Percentiles rank a stretch among this genome's conserved stretches.
Evolutionary conservation across 2,888 invertebrate genomes (phyloP).

Genomic region (Ichneumoninae sp.): DNA sequence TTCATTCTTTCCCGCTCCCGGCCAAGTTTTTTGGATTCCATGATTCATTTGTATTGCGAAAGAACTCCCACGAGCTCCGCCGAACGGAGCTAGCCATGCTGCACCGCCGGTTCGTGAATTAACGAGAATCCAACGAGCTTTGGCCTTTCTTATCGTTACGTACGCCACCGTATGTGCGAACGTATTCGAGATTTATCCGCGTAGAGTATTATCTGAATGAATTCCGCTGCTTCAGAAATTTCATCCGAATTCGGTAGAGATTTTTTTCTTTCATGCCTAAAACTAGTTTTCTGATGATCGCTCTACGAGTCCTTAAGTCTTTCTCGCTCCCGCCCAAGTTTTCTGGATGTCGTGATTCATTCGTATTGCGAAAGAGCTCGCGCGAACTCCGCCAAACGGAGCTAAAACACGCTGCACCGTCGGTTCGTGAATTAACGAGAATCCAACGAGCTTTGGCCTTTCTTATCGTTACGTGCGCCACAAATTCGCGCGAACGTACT

Average conservation of each 20-base stretch:
- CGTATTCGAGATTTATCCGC: conserved; percentile 28
- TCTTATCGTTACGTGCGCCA: conserved; percentile 36
- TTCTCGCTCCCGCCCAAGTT: conserved; percentile 8
- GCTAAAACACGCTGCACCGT: conserved; percentile 29
- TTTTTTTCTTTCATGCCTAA: too few species aligned
- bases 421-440: conserved; percentile 42
- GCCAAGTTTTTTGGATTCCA: conserved; percentile 17
- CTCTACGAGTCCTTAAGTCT: conserved; percentile 20
- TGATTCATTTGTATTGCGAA: conserved; percentile 41
- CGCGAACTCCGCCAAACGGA: neutral
- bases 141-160: conserved; percentile 41
- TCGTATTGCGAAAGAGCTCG: conserved; percentile 43
- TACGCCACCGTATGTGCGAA: conserved; percentile 1
- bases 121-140: conserved; percentile 46
- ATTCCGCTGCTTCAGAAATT: neutral
- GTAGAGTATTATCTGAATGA: neutral
- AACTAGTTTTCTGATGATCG: too few species aligned
- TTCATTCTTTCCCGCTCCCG: conserved; percentile 22
- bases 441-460: conserved; percentile 38
- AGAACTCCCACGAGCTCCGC: conserved; percentile 9
- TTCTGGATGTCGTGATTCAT: conserved; percentile 34
- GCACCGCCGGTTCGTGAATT: conserved; percentile 23
- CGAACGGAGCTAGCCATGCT: conserved; percentile 26
- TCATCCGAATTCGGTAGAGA: neutral
- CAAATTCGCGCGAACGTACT: conserved; percentile 16